Percentiles rank a stretch among this genome's conserved stretches.
Conservation (phyloP, 2,113 vertebrate genomes). For the Illadopsis cleaveri region DNA sequence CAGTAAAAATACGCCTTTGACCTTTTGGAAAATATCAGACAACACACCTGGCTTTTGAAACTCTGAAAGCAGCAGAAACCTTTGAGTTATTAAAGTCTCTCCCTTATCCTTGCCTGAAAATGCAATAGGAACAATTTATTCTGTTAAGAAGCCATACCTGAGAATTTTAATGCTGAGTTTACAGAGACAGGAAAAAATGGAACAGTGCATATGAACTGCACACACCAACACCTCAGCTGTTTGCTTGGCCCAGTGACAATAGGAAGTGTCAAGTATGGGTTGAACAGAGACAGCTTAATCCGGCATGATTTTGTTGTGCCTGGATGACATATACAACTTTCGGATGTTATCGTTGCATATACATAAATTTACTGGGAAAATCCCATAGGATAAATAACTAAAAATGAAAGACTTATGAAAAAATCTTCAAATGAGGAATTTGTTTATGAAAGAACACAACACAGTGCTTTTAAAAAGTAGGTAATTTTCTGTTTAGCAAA, state of each 20-base stretch:
- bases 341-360: not conserved
- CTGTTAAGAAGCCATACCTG: not conserved
- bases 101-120: not conserved
- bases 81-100: not conserved
- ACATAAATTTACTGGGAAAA: not conserved
- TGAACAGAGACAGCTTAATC: not conserved
- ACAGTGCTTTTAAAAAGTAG: not conserved
- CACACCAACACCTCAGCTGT: not conserved
- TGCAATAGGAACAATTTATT: not conserved
- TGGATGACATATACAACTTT: not conserved
- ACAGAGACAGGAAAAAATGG: not conserved
- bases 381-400: not conserved
- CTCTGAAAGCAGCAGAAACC: not conserved
- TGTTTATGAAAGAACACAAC: not conserved
- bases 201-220: not conserved
- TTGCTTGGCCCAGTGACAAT: not conserved
- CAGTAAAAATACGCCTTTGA: not conserved
- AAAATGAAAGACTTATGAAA: not conserved
- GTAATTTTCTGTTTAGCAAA: not conserved
- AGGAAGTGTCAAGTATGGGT: not conserved
- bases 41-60: not conserved
- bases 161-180: not conserved
- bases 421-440: not conserved
- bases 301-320: not conserved
- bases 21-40: slow-evolving; percentile 17